Percentiles rank a stretch among this genome's conserved stretches.
phyloP scores from a whole-genome alignment of 2,113 vertebrate species.

The Panthera tigris region DNA sequence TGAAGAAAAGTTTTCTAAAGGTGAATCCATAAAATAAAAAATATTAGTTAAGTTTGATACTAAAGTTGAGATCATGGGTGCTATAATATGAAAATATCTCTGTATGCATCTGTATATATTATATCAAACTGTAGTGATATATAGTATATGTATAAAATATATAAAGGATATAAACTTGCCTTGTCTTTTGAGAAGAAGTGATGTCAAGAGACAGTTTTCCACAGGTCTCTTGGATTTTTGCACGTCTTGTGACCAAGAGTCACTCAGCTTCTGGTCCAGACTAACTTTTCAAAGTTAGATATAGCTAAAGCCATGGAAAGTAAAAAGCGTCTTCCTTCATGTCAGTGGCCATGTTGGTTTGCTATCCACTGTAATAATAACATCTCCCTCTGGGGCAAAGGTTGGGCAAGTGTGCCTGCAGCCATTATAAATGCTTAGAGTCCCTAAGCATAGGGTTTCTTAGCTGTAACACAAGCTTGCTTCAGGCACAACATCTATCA shows the following conservation, averaged over 20 bases:
- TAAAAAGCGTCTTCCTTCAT: neutral
- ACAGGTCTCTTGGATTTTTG: neutral
- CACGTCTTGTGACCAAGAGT: neutral
- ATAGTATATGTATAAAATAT: neutral
- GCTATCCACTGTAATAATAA: neutral
- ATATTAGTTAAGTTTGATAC: neutral
- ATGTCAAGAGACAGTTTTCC: neutral
- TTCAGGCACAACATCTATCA: neutral
- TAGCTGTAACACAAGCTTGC: neutral
- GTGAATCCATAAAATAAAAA: neutral
- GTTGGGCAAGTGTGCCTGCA: neutral
- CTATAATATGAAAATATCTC: neutral
- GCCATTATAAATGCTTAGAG: neutral
- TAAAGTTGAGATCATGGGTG: neutral
- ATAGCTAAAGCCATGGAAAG: neutral
- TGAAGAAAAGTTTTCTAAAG: neutral
- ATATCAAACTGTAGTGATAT: neutral
- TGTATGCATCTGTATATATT: neutral
- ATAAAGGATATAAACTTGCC: neutral
- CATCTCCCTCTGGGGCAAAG: neutral
- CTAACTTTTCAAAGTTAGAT: neutral
- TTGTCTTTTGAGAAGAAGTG: neutral
- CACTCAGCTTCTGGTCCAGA: neutral
- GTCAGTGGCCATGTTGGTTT: neutral
- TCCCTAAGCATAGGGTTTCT: neutral